These are phyloP conservation scores for Athetis lepigone DNA, from an alignment of 2,888 invertebrate species.

Conservation along the genomic window DNA sequence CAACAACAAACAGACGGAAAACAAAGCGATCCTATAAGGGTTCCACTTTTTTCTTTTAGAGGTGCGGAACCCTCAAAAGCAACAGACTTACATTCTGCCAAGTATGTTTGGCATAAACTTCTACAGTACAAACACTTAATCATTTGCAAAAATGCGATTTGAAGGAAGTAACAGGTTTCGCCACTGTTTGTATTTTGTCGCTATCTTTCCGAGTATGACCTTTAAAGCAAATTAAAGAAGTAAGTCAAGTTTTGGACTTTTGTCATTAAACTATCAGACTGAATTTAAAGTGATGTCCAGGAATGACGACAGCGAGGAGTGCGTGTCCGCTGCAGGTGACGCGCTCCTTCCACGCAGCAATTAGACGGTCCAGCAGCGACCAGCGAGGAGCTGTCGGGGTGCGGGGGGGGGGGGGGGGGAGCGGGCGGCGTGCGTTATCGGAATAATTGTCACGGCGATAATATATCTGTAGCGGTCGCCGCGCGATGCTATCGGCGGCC, in stretches of 20 bases:
- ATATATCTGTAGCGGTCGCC: slow-evolving; percentile 67
- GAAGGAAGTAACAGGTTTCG: too few relatives aligned
- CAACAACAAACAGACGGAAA: too few relatives aligned
- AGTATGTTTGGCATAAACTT: too few relatives aligned
- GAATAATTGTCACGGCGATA: slow-evolving; percentile 71
- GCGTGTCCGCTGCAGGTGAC: neutral
- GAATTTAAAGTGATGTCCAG: neutral
- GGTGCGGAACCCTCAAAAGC: too few relatives aligned
- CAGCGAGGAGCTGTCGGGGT: neutral
- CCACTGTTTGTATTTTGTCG: neutral
- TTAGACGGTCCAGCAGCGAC: slow-evolving; percentile 16
- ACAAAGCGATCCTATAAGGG: too few relatives aligned
- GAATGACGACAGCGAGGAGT: neutral
- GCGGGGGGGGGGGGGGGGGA: neutral
- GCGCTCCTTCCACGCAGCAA: neutral
- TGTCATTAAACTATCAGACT: neutral
- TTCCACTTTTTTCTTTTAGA: too few relatives aligned
- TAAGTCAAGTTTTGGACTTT: neutral
- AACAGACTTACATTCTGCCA: too few relatives aligned
- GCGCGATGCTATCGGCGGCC: slow-evolving; percentile 58
- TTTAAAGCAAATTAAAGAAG: neutral
- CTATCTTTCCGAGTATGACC: neutral
- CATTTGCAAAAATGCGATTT: too few relatives aligned
- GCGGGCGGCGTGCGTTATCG: slow-evolving; percentile 60
- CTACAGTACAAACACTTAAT: too few relatives aligned